These are phyloP conservation scores for Herminia tarsipennalis DNA, from an alignment of 2,888 invertebrate genomes.

Conservation along the genomic window DNA sequence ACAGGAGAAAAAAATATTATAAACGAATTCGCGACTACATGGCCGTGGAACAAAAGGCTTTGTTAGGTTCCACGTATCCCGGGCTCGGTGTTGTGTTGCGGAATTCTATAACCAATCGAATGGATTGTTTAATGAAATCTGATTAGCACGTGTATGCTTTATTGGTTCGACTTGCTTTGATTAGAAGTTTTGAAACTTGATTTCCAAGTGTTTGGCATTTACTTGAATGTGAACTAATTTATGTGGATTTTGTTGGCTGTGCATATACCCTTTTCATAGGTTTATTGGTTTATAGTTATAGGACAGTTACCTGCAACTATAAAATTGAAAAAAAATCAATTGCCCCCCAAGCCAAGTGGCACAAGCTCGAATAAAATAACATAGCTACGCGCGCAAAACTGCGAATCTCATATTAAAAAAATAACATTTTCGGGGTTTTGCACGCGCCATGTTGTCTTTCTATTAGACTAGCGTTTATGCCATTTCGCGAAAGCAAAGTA, in stretches of 20 bases:
- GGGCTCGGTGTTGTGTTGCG: slow-evolving; percentile 70
- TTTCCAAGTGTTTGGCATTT: slow-evolving; percentile 32
- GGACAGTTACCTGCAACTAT: too few relatives aligned
- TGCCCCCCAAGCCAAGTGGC: too few relatives aligned
- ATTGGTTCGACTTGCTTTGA: slow-evolving; percentile 37
- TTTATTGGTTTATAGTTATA: too few relatives aligned
- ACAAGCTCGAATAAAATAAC: too few relatives aligned
- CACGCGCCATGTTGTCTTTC: too few relatives aligned
- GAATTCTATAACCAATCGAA: slow-evolving; percentile 76
- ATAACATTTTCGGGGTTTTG: neutral
- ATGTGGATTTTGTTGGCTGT: neutral
- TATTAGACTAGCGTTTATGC: too few relatives aligned
- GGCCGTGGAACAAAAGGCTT: slow-evolving; percentile 78
- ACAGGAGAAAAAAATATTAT: slow-evolving; percentile 69
- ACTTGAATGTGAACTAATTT: slow-evolving; percentile 18
- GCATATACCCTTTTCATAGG: neutral
- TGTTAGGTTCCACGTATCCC: slow-evolving; percentile 81
- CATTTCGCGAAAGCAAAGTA: too few relatives aligned
- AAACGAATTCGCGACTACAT: slow-evolving; percentile 63
- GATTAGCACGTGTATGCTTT: slow-evolving; percentile 61
- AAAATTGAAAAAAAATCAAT: too few relatives aligned
- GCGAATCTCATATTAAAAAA: neutral
- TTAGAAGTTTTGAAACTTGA: slow-evolving; percentile 42
- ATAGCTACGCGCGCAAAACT: neutral
- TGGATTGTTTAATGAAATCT: slow-evolving; percentile 70